These are phyloP conservation scores for Indri indri DNA, from an alignment of 2,113 vertebrate genomes.

Conservation along the genomic window DNA sequence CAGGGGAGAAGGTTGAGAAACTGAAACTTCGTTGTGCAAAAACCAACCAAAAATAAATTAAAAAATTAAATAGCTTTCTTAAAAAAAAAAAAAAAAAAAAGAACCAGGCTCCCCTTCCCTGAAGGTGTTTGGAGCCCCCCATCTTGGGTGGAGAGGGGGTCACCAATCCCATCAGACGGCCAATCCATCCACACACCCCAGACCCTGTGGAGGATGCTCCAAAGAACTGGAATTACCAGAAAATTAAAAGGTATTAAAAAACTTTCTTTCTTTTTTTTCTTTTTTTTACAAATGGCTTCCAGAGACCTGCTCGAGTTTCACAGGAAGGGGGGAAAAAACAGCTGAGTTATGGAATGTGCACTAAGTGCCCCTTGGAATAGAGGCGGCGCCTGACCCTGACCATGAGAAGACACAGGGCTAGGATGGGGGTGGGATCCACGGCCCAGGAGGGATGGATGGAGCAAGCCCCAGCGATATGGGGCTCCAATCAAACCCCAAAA, in stretches of 20 bases:
- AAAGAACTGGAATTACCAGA: conserved; percentile 66
- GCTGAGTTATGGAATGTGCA: conserved; percentile 78
- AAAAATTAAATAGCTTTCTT: conserved; percentile 74
- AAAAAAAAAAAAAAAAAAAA: conserved; percentile 44
- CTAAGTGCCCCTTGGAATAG: conserved; percentile 34
- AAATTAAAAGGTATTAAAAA: conserved; percentile 57
- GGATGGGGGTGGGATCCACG: background rate
- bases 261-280: background rate
- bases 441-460: background rate
- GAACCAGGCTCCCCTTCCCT: conserved; percentile 58
- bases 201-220: conserved; percentile 48
- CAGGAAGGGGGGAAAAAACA: background rate
- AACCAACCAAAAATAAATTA: conserved; percentile 77
- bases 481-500: background rate
- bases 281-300: conserved; percentile 72
- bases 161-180: background rate
- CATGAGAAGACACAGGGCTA: background rate
- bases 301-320: conserved; percentile 81
- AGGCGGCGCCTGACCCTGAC: conserved; percentile 20
- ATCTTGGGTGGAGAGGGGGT: background rate
- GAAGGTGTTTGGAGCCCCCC: conserved; percentile 1
- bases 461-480: background rate
- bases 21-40: conserved; percentile 78
- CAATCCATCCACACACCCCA: conserved; percentile 26
- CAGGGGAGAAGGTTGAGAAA: conserved; percentile 66